phyloP scores from a whole-genome alignment of 2,797 vertebrate species.

The Poecilia wingei region DNA sequence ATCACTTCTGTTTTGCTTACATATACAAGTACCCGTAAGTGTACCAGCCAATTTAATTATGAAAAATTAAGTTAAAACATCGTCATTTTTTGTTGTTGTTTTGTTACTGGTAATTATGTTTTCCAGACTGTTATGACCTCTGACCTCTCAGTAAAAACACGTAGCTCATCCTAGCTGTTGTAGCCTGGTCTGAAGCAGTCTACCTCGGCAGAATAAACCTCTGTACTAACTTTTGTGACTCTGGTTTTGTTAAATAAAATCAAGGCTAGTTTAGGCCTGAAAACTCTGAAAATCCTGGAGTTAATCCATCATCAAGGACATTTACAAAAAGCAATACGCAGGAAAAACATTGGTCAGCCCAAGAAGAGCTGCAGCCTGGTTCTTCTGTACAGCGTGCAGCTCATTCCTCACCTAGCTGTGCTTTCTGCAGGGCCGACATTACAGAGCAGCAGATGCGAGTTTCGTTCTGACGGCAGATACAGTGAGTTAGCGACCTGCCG shows the following conservation, averaged over 20 bases:
- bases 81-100: not conserved
- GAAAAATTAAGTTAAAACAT: not conserved
- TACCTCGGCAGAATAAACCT: not conserved
- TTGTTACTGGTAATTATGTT: not conserved
- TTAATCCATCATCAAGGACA: not conserved
- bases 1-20: not conserved
- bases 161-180: not conserved
- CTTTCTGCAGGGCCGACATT: constrained; percentile 9
- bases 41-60: not conserved
- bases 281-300: not conserved
- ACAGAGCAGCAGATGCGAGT: constrained; percentile 14
- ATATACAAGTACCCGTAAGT: not conserved
- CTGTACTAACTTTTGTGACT: not conserved
- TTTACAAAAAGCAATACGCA: not conserved
- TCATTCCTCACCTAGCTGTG: not conserved
- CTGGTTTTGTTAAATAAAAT: not conserved
- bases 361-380: not conserved
- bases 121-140: not conserved
- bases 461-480: constrained; percentile 25
- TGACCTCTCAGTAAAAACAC: not conserved
- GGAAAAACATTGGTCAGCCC: not conserved
- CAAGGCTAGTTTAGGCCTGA: not conserved
- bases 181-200: not conserved
- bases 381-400: not conserved
- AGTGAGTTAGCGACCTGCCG: not conserved